phyloP scores from a whole-genome alignment of 2,888 invertebrate species.

The Microplitis deprimator region DNA sequence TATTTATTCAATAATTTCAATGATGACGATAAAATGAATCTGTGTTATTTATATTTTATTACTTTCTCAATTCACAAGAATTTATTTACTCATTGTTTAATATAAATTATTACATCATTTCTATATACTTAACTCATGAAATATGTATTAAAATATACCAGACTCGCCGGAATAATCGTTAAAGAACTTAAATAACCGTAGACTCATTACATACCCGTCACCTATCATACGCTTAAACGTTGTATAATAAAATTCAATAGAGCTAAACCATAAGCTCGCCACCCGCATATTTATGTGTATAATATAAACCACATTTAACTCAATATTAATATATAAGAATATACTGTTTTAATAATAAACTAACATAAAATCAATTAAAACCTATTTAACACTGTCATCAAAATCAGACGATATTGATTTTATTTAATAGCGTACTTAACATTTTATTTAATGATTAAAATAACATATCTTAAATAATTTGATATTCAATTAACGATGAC shows the following conservation, averaged over 20 bases:
- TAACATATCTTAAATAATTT: neutral
- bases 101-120: neutral
- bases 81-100: neutral
- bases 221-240: conserved; percentile 18
- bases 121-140: conserved; percentile 2
- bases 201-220: conserved; percentile 21
- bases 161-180: conserved; percentile 7
- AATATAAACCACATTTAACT: too few relatives aligned
- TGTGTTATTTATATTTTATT: neutral
- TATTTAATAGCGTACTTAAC: neutral
- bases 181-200: conserved; percentile 9
- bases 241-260: conserved; percentile 30
- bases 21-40: neutral
- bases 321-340: too few relatives aligned
- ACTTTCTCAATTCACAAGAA: neutral
- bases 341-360: too few relatives aligned
- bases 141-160: conserved; percentile 15
- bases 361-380: neutral
- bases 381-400: neutral
- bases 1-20: neutral
- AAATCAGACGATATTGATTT: neutral
- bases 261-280: neutral
- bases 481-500: neutral
- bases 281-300: neutral
- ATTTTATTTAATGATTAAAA: neutral